Evolutionary conservation across 1,140 invertebrate genomes (phyloP).

Genomic region (Pectinophora gossypiella): DNA sequence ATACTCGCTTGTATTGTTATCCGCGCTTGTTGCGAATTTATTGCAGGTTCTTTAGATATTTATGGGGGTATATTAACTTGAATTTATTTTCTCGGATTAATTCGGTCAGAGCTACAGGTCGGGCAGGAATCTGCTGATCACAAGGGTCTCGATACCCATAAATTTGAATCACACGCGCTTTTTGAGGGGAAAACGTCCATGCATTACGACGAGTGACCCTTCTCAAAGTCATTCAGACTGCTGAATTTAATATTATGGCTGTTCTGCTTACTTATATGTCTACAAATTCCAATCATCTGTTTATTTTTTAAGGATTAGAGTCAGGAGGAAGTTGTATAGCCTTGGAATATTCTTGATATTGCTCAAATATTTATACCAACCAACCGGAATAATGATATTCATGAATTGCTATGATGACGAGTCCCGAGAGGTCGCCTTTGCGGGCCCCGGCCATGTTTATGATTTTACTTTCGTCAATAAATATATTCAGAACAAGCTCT

Average conservation of each 20-base stretch:
- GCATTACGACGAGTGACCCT: slow-evolving; percentile 7
- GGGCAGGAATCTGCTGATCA: background rate
- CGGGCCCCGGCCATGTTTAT: too few species aligned
- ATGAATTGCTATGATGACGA: too few species aligned
- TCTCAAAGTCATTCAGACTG: slow-evolving; percentile 4
- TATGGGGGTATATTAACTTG: slow-evolving; percentile 14
- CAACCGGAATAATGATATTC: too few species aligned
- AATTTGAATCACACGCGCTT: slow-evolving; percentile 7
- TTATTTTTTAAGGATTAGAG: too few species aligned
- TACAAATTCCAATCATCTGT: too few species aligned
- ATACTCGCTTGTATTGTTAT: background rate
- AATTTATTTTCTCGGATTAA: slow-evolving; percentile 18
- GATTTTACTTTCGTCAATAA: too few species aligned
- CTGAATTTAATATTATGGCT: background rate
- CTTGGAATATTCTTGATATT: too few species aligned
- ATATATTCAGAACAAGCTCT: too few species aligned
- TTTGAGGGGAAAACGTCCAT: slow-evolving; percentile 6
- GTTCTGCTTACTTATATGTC: too few species aligned
- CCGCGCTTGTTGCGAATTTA: slow-evolving; percentile 10
- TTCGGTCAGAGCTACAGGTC: background rate
- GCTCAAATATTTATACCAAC: too few species aligned
- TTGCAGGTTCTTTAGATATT: slow-evolving; percentile 9
- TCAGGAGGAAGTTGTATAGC: too few species aligned
- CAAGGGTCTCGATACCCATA: background rate
- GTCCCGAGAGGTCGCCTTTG: too few species aligned